Evolutionary conservation across 1,140 invertebrate genomes (phyloP).

Genomic region (Drosophila oshimai): DNA sequence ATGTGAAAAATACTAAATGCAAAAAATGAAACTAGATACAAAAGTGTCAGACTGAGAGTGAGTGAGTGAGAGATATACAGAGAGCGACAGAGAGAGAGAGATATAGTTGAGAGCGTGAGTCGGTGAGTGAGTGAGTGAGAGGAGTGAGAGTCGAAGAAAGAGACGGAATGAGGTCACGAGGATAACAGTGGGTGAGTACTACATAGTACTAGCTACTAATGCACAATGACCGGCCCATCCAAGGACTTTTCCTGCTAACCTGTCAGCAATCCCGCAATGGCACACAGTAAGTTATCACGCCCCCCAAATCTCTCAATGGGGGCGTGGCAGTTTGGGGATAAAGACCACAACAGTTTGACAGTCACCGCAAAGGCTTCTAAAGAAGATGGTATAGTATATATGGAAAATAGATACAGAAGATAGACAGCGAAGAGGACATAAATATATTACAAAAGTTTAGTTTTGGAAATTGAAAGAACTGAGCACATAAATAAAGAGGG

Average conservation of each 20-base stretch:
- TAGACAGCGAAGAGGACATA: conserved; percentile 50
- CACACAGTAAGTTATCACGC: conserved; percentile 48
- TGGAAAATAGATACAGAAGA: not conserved
- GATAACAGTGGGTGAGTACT: conserved; percentile 27
- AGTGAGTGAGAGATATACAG: conserved; percentile 46
- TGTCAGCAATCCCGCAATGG: conserved; percentile 47
- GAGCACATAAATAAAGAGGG: conserved; percentile 17
- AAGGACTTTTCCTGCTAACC: conserved; percentile 21
- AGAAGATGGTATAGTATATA: not conserved
- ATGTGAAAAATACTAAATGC: conserved; percentile 80
- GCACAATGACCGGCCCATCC: conserved; percentile 58
- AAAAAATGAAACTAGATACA: conserved; percentile 82
- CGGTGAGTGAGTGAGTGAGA: conserved; percentile 26
- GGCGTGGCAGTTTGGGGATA: conserved; percentile 53
- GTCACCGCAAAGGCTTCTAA: conserved; percentile 21
- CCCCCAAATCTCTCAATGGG: not conserved
- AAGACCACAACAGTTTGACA: conserved; percentile 42
- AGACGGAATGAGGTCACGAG: conserved; percentile 21
- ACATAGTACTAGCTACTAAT: conserved; percentile 49
- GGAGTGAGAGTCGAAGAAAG: conserved; percentile 22
- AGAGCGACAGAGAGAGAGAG: conserved; percentile 11
- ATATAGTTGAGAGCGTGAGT: conserved; percentile 23
- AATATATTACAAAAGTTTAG: conserved; percentile 77
- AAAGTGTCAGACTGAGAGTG: conserved; percentile 75
- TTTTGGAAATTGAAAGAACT: not conserved